Conservation (phyloP, 1,140 invertebrate species). For the Drosophila nigromelanica region DNA sequence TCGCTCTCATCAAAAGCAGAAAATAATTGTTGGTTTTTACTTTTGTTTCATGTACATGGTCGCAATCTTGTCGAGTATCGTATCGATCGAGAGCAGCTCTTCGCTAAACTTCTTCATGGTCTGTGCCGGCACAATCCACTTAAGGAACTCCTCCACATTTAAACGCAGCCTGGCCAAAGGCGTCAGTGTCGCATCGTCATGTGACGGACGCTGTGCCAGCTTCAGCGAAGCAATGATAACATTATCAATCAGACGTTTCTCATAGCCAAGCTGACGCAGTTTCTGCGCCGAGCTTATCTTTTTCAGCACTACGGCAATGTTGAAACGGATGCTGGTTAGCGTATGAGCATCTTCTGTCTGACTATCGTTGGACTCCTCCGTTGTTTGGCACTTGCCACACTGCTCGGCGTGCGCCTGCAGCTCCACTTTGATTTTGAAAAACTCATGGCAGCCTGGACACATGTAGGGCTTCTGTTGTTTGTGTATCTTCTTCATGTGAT, state of each 20-base stretch:
- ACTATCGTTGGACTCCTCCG: constrained; percentile 27
- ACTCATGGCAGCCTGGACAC: constrained; percentile 88
- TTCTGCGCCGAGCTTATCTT: constrained; percentile 91
- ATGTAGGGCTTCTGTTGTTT: constrained; percentile 89
- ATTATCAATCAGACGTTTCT: constrained; percentile 92
- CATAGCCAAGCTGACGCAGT: constrained; percentile 90
- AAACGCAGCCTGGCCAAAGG: constrained; percentile 87
- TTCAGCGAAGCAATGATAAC: constrained; percentile 91
- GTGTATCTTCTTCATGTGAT: constrained; percentile 92
- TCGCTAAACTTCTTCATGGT: constrained; percentile 90
- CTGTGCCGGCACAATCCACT: constrained; percentile 91
- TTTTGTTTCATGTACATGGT: constrained; percentile 82
- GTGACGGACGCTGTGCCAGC: constrained; percentile 88
- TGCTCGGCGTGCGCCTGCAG: constrained; percentile 84
- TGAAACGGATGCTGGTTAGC: constrained; percentile 90
- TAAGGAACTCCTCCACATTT: constrained; percentile 91
- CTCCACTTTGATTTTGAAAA: constrained; percentile 90
- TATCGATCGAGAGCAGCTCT: constrained; percentile 90
- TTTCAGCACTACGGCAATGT: constrained; percentile 91
- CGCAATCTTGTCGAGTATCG: constrained; percentile 87
- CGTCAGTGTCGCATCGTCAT: constrained; percentile 85
- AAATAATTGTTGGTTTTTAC: constrained; percentile 36
- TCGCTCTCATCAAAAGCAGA: constrained; percentile 1
- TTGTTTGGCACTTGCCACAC: constrained; percentile 57
- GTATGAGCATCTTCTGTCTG: constrained; percentile 51